phyloP scores from a whole-genome alignment of 2,888 invertebrate genomes.

The Glaucopsyche alexis region DNA sequence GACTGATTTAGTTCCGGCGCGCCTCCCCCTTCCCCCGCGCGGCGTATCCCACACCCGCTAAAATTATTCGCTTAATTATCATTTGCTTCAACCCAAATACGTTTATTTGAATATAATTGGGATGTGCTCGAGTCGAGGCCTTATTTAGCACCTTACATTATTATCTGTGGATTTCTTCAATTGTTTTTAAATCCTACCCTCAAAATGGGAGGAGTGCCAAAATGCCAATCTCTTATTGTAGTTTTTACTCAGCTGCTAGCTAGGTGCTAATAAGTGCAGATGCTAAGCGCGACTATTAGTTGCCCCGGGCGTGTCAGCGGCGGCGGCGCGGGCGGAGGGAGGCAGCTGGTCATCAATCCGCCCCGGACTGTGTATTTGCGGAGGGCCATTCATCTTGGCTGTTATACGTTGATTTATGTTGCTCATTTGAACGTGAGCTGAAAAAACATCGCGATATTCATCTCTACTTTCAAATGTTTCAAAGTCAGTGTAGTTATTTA shows the following conservation, averaged over 20 bases:
- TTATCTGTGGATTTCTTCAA: neutral
- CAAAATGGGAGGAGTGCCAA: neutral
- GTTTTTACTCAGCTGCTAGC: neutral
- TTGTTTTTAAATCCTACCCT: neutral
- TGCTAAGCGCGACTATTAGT: conserved; percentile 13
- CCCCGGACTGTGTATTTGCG: conserved; percentile 15
- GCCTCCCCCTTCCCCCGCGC: neutral
- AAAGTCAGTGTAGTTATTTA: conserved; percentile 7
- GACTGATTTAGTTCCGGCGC: conserved; percentile 19
- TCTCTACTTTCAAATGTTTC: conserved; percentile 1
- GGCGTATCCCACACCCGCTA: neutral
- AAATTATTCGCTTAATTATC: neutral
- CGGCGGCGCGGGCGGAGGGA: neutral
- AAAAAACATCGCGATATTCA: conserved; percentile 18
- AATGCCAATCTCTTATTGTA: neutral
- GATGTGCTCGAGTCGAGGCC: neutral
- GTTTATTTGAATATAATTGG: neutral
- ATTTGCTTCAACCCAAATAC: neutral
- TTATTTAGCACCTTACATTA: neutral
- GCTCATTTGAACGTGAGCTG: conserved; percentile 22
- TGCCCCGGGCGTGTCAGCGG: neutral
- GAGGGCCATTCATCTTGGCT: conserved; percentile 16
- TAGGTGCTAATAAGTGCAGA: conserved; percentile 4
- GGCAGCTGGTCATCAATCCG: conserved; percentile 14
- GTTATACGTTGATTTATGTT: conserved; percentile 20